phyloP scores from a whole-genome alignment of 53 echinoderm and acorn worm genomes.

The Stichopus horrens region DNA sequence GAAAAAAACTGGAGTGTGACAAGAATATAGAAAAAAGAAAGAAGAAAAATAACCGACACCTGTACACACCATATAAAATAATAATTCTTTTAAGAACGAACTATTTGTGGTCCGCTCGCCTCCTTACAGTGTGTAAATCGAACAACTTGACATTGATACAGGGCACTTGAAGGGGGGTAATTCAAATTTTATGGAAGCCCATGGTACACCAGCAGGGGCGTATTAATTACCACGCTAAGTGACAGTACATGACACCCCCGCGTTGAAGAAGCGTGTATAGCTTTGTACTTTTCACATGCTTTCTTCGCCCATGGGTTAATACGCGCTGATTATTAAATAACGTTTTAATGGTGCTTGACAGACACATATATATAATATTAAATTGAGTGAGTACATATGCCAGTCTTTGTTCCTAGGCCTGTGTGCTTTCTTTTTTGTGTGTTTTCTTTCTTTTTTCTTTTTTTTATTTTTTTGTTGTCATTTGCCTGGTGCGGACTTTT shows the following conservation, averaged over 20 bases:
- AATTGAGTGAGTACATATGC: neutral
- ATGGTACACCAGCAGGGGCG: conserved; percentile 6
- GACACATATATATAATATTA: neutral
- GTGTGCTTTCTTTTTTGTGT: neutral
- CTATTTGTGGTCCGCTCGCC: neutral
- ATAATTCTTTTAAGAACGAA: too few relatives aligned
- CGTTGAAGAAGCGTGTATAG: neutral
- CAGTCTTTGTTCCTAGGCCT: neutral
- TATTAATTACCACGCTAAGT: conserved; percentile 7
- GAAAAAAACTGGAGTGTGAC: too few relatives aligned
- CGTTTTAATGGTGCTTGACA: neutral
- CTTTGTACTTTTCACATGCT: neutral
- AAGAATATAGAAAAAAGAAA: too few relatives aligned
- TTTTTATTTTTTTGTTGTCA: too few relatives aligned
- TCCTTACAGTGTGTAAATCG: neutral
- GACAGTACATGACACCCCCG: neutral
- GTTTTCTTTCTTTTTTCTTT: neutral
- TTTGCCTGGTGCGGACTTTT: too few relatives aligned
- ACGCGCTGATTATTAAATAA: neutral
- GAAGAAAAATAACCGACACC: too few relatives aligned
- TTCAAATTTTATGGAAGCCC: neutral
- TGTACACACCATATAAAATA: too few relatives aligned
- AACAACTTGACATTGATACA: neutral
- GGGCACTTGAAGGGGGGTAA: neutral
- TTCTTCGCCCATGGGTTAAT: neutral